Base-by-base conservation (phyloP, 2,888 invertebrate species). In the Lepidonotus clava region DNA sequence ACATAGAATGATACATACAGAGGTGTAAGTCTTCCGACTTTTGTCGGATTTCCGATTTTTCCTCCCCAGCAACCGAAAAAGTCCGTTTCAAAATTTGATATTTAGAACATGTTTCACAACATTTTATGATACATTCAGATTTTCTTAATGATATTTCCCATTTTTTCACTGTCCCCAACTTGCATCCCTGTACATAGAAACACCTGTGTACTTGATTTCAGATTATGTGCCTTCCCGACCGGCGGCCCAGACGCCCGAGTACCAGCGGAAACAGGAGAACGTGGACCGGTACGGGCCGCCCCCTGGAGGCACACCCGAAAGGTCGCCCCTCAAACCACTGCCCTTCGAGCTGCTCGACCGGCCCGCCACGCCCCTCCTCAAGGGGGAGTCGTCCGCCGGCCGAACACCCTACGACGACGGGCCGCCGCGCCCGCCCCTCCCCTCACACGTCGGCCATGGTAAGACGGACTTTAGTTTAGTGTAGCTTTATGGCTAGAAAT, bases 381-480 rank as follows among this genome's bases (percentile, higher is more conserved):
- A 84, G 56, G 53, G 8, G 77, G 80, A 14, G 51, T n/a, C n/a
- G n/a, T n/a, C n/a, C n/a, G 28, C 18, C 36, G 56, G 40, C 67
- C 71, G 41, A 34, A 56, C 83, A 41, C 87, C 53, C 0, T 71
- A 85, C 38, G 92, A 93, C 18, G 91, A 91, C 5, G 92, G 91
- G 0, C 92, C 92, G 6, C 89, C 92, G 51, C 90, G 92, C 18
- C 92, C 92, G 4, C 90, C 92, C 1, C 91, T 92, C 18, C 88
- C 91, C 34, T 90, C 90, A n/a, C n/a, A n/a, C n/a, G n/a, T n/a
- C 40, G 86, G 77, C 32, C 85, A 76, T 28, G 84, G 85, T 85
- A 84, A 36, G 84, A 34, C 14, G 1, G 21, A 14, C 38, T 24
- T 67, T 67, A n/a, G n/a, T n/a, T n/a, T n/a, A n/a, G n/a, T n/a